A percentile compares a stretch with the other conserved stretches of the same genome.
phyloP scores from a whole-genome alignment of 2,888 invertebrate species.

The Andrena haemorrhoa region DNA sequence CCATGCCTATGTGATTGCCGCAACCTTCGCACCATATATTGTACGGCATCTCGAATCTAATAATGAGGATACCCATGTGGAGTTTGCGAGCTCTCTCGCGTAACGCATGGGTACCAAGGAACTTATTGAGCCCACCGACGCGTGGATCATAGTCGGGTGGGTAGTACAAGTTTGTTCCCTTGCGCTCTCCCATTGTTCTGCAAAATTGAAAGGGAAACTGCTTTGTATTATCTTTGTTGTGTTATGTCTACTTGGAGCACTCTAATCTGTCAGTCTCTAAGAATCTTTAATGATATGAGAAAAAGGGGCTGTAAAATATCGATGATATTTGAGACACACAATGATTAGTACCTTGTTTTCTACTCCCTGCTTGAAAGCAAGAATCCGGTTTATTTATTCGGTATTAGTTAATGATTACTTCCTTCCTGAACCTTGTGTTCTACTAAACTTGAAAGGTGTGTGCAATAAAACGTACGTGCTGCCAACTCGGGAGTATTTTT shows the following conservation, averaged over 20 bases:
- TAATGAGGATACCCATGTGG: constrained; percentile 97
- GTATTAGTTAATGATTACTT: no score
- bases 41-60: constrained; percentile 99
- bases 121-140: constrained; percentile 97
- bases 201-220: constrained; percentile 6
- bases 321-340: background rate
- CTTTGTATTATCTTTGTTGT: no score
- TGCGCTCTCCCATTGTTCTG: constrained; percentile 96
- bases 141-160: constrained; percentile 99
- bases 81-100: constrained; percentile 98
- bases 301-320: background rate
- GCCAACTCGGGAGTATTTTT: no score
- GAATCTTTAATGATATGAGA: background rate
- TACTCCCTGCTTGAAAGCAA: background rate
- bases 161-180: constrained; percentile 98
- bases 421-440: no score
- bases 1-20: constrained; percentile 99
- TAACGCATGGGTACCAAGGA: constrained; percentile 96
- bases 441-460: no score
- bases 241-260: background rate
- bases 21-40: constrained; percentile 99
- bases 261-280: background rate
- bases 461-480: no score
- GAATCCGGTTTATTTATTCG: background rate
- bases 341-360: constrained; percentile 17